Evolutionary conservation across 2,888 invertebrate genomes (phyloP).

Genomic region (Cyaniris semiargus): DNA sequence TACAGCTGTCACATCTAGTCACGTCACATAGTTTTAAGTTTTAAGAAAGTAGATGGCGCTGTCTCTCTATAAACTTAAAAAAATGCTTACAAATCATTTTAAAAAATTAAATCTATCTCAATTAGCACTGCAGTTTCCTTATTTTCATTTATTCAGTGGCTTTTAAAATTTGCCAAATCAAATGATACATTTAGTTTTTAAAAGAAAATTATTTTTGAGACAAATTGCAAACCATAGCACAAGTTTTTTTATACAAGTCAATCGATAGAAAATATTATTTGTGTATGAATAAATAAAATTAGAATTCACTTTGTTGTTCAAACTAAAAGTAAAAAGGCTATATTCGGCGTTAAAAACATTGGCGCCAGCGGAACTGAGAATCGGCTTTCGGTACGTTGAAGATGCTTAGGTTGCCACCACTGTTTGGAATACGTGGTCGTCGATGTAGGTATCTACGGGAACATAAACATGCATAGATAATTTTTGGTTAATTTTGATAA

Average conservation of each 20-base stretch:
- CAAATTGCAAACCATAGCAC: neutral
- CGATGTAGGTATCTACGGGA: constrained; percentile 69
- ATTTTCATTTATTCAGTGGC: neutral
- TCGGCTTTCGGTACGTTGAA: constrained; percentile 44
- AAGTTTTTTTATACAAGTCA: neutral
- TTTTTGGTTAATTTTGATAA: constrained; percentile 49
- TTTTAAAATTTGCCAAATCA: neutral
- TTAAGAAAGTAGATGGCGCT: neutral
- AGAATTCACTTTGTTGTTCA: neutral
- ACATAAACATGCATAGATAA: constrained; percentile 75
- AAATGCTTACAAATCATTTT: neutral
- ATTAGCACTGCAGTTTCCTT: neutral
- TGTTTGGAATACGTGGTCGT: constrained; percentile 77
- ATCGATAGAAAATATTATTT: neutral
- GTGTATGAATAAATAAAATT: neutral
- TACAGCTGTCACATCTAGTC: neutral
- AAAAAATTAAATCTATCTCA: neutral
- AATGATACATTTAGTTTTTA: neutral
- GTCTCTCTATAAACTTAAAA: neutral
- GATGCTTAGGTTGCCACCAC: constrained; percentile 58
- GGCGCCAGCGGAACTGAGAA: constrained; percentile 62
- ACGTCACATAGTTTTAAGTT: neutral
- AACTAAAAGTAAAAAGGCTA: neutral
- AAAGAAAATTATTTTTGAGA: neutral
- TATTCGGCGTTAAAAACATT: constrained; percentile 18